These are phyloP conservation scores for Xyrauchen texanus DNA, from an alignment of 2,113 vertebrate species.

Conservation along the genomic window DNA sequence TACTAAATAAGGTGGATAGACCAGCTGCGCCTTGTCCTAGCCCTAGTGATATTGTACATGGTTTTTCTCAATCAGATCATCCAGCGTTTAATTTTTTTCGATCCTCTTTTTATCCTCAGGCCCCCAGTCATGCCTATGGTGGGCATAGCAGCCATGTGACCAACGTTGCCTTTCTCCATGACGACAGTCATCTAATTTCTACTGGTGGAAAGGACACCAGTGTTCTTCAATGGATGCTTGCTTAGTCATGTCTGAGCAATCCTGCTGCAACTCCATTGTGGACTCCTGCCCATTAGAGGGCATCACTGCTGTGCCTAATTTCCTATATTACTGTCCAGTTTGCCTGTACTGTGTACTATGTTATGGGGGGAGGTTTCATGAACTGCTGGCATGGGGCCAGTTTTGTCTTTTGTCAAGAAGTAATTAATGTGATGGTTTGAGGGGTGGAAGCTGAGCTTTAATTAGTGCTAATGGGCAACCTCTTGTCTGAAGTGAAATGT, in stretches of 20 bases:
- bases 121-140: slow-evolving; percentile 79
- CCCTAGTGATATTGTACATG: no score
- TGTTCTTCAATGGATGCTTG: slow-evolving; percentile 85
- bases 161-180: slow-evolving; percentile 86
- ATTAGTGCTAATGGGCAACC: slow-evolving; percentile 10
- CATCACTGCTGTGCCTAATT: slow-evolving; percentile 70
- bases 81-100: background rate
- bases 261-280: slow-evolving; percentile 54
- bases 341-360: slow-evolving; percentile 13
- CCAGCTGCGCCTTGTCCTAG: no score
- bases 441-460: background rate
- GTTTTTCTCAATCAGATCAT: no score
- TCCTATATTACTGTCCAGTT: slow-evolving; percentile 29
- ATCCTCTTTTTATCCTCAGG: slow-evolving; percentile 65
- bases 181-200: slow-evolving; percentile 81
- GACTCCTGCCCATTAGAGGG: slow-evolving; percentile 66
- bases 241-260: slow-evolving; percentile 71
- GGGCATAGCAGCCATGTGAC: slow-evolving; percentile 97
- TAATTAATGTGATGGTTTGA: slow-evolving; percentile 20
- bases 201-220: slow-evolving; percentile 89
- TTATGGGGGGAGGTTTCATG: slow-evolving; percentile 39
- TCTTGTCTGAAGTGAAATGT: slow-evolving; percentile 57
- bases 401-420: slow-evolving; percentile 18
- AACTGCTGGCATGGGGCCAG: slow-evolving; percentile 21
- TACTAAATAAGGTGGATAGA: no score